Conservation (phyloP, 2,113 vertebrate genomes). For the Gallinago undulata region DNA sequence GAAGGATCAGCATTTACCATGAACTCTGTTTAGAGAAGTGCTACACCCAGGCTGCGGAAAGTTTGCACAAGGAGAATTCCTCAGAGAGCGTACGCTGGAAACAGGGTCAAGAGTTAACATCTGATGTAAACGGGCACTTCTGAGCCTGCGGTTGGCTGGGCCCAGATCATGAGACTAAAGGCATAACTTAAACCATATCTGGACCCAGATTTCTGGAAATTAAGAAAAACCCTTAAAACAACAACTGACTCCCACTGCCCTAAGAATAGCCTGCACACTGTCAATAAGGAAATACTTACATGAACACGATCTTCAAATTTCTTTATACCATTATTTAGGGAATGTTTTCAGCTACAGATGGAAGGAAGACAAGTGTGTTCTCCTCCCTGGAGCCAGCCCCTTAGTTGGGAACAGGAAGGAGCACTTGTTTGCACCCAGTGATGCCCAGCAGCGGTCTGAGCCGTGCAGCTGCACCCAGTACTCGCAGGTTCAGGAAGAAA, state of each 20-base stretch:
- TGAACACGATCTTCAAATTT: not conserved
- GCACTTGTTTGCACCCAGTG: not conserved
- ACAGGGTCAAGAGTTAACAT: conserved; percentile 18
- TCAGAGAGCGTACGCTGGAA: not conserved
- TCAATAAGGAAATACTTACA: not conserved
- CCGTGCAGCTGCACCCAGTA: not conserved
- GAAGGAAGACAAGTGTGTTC: not conserved
- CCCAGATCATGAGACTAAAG: not conserved
- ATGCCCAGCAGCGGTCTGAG: not conserved
- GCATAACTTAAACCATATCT: not conserved
- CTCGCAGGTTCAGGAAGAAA: not conserved
- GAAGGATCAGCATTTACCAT: not conserved
- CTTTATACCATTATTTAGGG: not conserved
- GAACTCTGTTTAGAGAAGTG: not conserved
- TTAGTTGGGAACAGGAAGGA: not conserved
- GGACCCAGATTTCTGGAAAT: not conserved
- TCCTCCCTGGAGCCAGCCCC: not conserved
- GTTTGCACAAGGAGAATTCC: conserved; percentile 51
- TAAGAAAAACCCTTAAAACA: not conserved
- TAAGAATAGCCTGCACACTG: not conserved
- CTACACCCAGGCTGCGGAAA: not conserved
- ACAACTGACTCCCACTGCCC: not conserved
- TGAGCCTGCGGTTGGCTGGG: conserved; percentile 9
- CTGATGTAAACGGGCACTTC: not conserved
- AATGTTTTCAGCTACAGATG: not conserved